Base-by-base conservation (phyloP, 2,113 vertebrate species). In the Notiomystis cincta region DNA sequence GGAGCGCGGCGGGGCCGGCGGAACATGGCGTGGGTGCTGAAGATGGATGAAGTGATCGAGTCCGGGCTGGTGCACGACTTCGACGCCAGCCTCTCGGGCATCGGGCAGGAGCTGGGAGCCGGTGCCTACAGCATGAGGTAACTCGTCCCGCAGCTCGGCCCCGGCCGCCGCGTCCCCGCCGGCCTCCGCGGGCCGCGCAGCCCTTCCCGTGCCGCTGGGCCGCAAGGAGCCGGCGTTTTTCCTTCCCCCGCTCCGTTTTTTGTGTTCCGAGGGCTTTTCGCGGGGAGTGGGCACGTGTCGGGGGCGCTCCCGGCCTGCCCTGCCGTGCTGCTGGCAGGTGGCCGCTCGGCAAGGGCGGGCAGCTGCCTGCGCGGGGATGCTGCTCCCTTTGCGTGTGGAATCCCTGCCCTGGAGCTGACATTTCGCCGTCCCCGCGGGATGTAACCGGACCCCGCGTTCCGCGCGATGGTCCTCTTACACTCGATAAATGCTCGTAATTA, bases 121-220 rank as follows among this genome's bases (percentile, higher is more conserved):
- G 99, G 98, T 94, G 99, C 99, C 94, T 99, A 99, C 97, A 99
- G 99, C 97, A 99, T 99, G 99, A 99, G 99, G 99, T 99, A 95
- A 82, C 40, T 23, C 44, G 4, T 35, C 33, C 33, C 28, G 28
- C 30, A 3, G 23, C 38, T 23, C 28, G 7, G 7, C 33, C 13
- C 20, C 47, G 15, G 35, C 30, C 5, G n/a, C 38, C 17, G 62
- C 45, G 19, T 28, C 56, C 42, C 14, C 3, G 3, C 48, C n/a
- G 35, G 37, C 50, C 56, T 27, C 33, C 14, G 9, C 9, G 60
- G 57, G 64, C 70, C 31, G 23, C 47, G 22, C 18, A 10, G 80
- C 48, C 47, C 15, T 45, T 22, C 35, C 53, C 21, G 21, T 27
- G 64, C 67, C 10, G 10, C 37, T 11, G 75, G 57, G 62, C 47